Conservation (phyloP, 2,797 vertebrate genomes). For the Leuciscus waleckii region DNA sequence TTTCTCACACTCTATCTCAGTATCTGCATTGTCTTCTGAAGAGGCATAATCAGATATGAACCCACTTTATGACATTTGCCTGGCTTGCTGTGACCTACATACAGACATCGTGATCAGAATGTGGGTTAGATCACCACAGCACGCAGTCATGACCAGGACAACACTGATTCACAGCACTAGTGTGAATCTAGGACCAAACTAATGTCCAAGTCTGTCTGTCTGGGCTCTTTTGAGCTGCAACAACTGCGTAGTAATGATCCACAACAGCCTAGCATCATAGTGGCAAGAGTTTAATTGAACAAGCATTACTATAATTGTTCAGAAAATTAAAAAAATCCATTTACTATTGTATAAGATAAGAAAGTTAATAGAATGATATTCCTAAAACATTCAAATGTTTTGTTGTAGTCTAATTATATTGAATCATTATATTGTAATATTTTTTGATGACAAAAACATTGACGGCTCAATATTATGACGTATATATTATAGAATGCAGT, state of each 20-base stretch:
- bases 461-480: too few species aligned
- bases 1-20: slow-evolving; percentile 17
- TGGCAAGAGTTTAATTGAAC: neutral
- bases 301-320: neutral
- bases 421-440: too few species aligned
- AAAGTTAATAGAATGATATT: neutral
- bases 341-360: neutral
- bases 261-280: neutral
- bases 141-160: neutral
- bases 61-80: slow-evolving; percentile 41
- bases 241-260: neutral
- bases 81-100: slow-evolving; percentile 13
- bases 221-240: neutral
- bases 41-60: slow-evolving; percentile 35
- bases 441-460: too few species aligned
- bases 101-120: neutral
- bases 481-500: too few species aligned
- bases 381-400: too few species aligned
- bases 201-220: neutral
- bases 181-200: neutral
- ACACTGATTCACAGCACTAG: neutral
- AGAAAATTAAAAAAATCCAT: neutral
- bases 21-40: slow-evolving; percentile 21
- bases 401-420: too few species aligned
- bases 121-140: neutral